These are phyloP conservation scores for Gopherus evgoodei DNA, from an alignment of 2,113 vertebrate species.

Conservation along the genomic window DNA sequence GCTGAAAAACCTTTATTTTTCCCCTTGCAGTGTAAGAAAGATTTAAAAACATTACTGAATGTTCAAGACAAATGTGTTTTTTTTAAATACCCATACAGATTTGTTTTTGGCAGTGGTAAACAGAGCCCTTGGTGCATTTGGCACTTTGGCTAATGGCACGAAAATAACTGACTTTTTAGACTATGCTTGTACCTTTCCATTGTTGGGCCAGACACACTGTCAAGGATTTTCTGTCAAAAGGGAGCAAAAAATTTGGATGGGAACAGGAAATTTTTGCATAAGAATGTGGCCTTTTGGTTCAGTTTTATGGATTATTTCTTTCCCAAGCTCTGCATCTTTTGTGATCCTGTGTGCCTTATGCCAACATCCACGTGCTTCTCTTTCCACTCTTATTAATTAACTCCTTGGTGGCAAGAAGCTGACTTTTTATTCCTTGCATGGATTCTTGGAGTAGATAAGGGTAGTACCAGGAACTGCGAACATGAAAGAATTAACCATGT, in stretches of 20 bases:
- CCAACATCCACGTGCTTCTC: conserved; percentile 34
- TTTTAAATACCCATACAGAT: conserved; percentile 25
- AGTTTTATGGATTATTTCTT: conserved; percentile 60
- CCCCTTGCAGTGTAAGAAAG: conserved; percentile 29
- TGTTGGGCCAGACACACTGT: conserved; percentile 32
- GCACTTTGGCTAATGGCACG: neutral
- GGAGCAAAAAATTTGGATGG: conserved; percentile 36
- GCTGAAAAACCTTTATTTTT: conserved; percentile 25
- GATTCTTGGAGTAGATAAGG: neutral
- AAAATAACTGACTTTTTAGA: conserved; percentile 29
- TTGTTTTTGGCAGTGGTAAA: conserved; percentile 35
- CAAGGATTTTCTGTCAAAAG: conserved; percentile 33
- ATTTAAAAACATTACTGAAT: conserved; percentile 17
- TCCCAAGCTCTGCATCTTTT: conserved; percentile 68
- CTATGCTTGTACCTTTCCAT: conserved; percentile 47
- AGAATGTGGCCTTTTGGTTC: conserved; percentile 50
- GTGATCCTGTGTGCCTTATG: conserved; percentile 52
- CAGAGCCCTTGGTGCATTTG: conserved; percentile 23
- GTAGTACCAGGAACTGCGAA: neutral
- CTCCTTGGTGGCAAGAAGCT: conserved; percentile 32
- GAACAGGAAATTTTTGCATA: conserved; percentile 64
- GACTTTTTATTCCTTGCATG: conserved; percentile 32
- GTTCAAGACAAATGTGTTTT: neutral
- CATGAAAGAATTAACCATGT: neutral
- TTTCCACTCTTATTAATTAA: conserved; percentile 35